Evolutionary conservation across 2,888 invertebrate genomes (phyloP).

Genomic region (Papilio gigon): DNA sequence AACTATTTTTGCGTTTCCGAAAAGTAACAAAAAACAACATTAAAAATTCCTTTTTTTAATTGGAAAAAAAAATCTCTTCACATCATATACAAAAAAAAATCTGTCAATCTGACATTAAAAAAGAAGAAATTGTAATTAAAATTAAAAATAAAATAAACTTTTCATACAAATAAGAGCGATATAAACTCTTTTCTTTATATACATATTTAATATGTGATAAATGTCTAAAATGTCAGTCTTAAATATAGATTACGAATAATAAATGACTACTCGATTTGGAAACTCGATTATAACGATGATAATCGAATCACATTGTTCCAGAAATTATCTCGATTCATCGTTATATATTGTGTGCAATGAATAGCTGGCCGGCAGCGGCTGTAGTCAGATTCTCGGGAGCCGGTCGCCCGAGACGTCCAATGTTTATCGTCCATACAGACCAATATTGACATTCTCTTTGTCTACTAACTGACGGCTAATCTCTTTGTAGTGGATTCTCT

Average conservation of each 20-base stretch:
- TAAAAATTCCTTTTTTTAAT: no score
- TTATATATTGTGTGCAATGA: constrained; percentile 56
- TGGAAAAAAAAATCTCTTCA: no score
- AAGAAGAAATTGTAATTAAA: no score
- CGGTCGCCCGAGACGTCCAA: constrained; percentile 59
- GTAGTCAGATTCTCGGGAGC: constrained; percentile 67
- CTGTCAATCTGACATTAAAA: no score
- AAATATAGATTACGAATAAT: neutral
- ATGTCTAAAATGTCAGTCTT: constrained; percentile 4
- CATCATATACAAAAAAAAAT: no score
- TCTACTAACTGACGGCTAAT: constrained; percentile 73
- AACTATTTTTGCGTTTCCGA: no score
- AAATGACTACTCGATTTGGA: constrained; percentile 6
- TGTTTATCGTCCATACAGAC: constrained; percentile 73
- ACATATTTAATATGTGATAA: constrained; percentile 26
- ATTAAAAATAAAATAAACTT: no score
- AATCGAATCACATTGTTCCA: constrained; percentile 57
- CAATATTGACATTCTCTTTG: constrained; percentile 79
- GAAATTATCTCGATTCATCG: constrained; percentile 61
- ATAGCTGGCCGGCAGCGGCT: constrained; percentile 43
- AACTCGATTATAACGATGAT: constrained; percentile 24
- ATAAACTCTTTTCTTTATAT: no score
- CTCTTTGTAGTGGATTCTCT: constrained; percentile 69
- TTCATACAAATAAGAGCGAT: no score
- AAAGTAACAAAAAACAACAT: no score